Conservation (phyloP, 1,140 invertebrate genomes). For the Diorhabda carinulata region DNA sequence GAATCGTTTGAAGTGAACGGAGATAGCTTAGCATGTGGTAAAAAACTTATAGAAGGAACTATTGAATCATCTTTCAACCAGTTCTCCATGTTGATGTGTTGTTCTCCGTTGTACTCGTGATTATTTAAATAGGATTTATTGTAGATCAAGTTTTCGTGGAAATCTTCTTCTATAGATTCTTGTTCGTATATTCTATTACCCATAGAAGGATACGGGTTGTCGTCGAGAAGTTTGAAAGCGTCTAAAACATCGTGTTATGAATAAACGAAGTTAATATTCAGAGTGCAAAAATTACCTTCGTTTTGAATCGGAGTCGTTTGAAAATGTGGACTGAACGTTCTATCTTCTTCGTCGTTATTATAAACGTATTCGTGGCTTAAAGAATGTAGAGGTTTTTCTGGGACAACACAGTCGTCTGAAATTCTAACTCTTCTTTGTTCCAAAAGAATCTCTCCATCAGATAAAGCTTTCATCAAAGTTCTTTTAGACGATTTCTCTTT, state of each 20-base stretch:
- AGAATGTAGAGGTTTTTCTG: conserved; percentile 52
- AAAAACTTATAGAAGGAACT: conserved; percentile 45
- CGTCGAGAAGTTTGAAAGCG: conserved; percentile 43
- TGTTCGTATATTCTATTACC: conserved; percentile 38
- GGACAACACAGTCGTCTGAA: conserved; percentile 46
- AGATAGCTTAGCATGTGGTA: conserved; percentile 51
- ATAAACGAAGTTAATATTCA: not conserved
- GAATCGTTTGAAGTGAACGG: conserved; percentile 79
- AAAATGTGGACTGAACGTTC: conserved; percentile 48
- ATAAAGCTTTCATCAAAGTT: conserved; percentile 71
- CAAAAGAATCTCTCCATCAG: conserved; percentile 73
- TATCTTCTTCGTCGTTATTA: conserved; percentile 33
- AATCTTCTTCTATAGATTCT: conserved; percentile 60
- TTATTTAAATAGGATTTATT: conserved; percentile 66
- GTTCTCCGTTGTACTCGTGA: conserved; percentile 49
- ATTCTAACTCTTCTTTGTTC: conserved; percentile 54
- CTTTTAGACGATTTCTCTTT: conserved; percentile 50
- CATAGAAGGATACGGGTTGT: conserved; percentile 43
- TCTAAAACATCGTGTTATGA: not conserved
- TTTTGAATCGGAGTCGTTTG: conserved; percentile 57
- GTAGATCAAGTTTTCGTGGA: conserved; percentile 74
- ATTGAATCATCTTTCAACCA: conserved; percentile 46
- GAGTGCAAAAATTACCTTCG: conserved; percentile 48
- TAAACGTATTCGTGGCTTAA: conserved; percentile 57
- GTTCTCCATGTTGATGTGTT: conserved; percentile 26